Evolutionary conservation across 2,888 invertebrate genomes (phyloP).

Genomic region (Acronicta aceris): DNA sequence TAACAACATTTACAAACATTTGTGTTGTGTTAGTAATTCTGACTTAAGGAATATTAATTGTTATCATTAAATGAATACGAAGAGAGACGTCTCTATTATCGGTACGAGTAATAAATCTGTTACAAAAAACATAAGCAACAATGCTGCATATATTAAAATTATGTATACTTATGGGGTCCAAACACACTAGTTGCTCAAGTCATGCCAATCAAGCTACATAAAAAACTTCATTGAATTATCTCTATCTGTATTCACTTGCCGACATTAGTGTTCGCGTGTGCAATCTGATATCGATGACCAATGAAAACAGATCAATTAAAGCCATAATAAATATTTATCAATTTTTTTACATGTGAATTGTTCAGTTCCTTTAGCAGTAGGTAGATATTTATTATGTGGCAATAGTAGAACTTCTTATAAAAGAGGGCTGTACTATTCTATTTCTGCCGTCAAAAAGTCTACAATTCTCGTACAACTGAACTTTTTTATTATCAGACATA

Average conservation of each 20-base stretch:
- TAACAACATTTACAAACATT: slow-evolving; percentile 19
- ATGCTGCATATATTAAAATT: slow-evolving; percentile 2
- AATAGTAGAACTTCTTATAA: not conserved
- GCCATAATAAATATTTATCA: slow-evolving; percentile 36
- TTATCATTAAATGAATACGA: slow-evolving; percentile 25
- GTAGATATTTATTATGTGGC: not conserved
- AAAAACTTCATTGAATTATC: slow-evolving; percentile 45
- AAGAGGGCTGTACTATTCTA: too few species aligned
- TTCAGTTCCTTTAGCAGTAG: not conserved
- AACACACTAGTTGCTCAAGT: slow-evolving; percentile 16
- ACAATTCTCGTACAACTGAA: too few species aligned
- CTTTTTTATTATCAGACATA: too few species aligned
- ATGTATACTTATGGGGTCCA: not conserved
- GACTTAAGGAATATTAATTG: slow-evolving; percentile 15
- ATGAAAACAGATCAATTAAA: slow-evolving; percentile 52
- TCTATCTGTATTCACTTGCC: slow-evolving; percentile 32
- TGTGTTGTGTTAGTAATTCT: slow-evolving; percentile 5
- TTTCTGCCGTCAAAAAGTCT: too few species aligned
- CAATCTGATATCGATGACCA: slow-evolving; percentile 45
- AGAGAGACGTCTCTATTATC: slow-evolving; percentile 31
- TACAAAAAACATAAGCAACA: slow-evolving; percentile 30
- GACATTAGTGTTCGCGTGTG: slow-evolving; percentile 41
- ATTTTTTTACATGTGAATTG: slow-evolving; percentile 24
- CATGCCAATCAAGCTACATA: slow-evolving; percentile 26
- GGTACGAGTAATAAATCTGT: slow-evolving; percentile 42